Evolutionary conservation across 2,888 invertebrate genomes (phyloP).

Genomic region (Mylabris sibirica): DNA sequence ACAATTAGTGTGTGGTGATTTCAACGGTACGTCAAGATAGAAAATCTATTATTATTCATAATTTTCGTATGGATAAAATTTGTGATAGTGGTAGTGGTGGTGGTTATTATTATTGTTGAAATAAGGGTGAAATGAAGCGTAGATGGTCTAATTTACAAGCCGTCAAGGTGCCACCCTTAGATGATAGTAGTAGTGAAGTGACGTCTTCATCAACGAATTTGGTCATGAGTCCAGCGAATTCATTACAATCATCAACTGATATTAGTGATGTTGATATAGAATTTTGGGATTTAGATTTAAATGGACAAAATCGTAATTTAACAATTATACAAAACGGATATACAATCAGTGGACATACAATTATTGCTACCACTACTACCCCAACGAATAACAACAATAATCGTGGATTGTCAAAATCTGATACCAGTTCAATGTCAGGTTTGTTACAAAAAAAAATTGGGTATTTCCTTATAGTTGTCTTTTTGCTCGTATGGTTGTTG

Average conservation of each 20-base stretch:
- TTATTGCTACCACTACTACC: conserved; percentile 42
- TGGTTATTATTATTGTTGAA: too few relatives aligned
- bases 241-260: conserved; percentile 74
- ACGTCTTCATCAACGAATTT: conserved; percentile 77
- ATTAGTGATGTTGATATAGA: conserved; percentile 81
- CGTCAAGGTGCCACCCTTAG: conserved; percentile 71
- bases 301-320: conserved; percentile 57
- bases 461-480: not conserved
- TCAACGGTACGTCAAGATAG: conserved; percentile 34
- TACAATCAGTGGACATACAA: conserved; percentile 55
- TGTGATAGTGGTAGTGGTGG: too few relatives aligned
- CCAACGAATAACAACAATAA: conserved; percentile 17
- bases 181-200: conserved; percentile 79
- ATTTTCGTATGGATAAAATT: too few relatives aligned
- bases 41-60: not conserved
- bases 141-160: conserved; percentile 75
- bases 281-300: conserved; percentile 78
- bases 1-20: conserved; percentile 29
- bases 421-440: conserved; percentile 63
- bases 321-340: conserved; percentile 57
- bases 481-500: not conserved
- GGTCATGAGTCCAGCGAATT: conserved; percentile 76
- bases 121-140: conserved; percentile 69
- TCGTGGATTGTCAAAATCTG: conserved; percentile 58
- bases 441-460: conserved; percentile 25